A percentile compares a stretch with the other conserved stretches of the same genome.
Evolutionary conservation across 2,888 invertebrate genomes (phyloP).

Genomic region (Metacarcinus magister): DNA sequence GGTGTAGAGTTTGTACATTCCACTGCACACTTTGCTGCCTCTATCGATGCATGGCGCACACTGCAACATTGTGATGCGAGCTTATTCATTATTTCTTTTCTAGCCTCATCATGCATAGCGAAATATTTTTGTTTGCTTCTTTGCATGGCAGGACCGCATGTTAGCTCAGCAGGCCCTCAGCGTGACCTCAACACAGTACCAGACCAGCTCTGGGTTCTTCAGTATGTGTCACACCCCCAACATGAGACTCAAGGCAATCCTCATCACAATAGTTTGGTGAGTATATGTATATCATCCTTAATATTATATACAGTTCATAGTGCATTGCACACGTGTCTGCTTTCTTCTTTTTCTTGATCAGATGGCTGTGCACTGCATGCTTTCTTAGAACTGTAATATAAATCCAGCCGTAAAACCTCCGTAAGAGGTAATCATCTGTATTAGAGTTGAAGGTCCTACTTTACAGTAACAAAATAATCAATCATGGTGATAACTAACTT

Average conservation of each 20-base stretch:
- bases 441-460: too few relatives aligned
- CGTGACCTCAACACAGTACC: constrained; percentile 67
- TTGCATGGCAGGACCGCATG: constrained; percentile 78
- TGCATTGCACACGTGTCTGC: not conserved
- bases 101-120: not conserved
- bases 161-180: constrained; percentile 82
- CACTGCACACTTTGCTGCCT: not conserved
- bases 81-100: not conserved
- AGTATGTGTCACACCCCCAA: constrained; percentile 79
- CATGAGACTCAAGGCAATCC: constrained; percentile 84
- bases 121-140: not conserved
- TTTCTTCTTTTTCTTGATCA: too few relatives aligned
- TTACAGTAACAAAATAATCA: too few relatives aligned
- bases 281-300: not conserved
- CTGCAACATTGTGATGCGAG: not conserved
- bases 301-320: not conserved
- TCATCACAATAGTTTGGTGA: constrained; percentile 93
- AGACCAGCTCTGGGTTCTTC: constrained; percentile 88
- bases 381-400: too few relatives aligned
- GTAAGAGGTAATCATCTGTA: too few relatives aligned
- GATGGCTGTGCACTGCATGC: too few relatives aligned
- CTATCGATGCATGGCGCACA: not conserved
- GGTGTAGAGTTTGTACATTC: not conserved
- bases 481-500: too few relatives aligned
- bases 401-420: too few relatives aligned